These are phyloP conservation scores for Cremastinae sp. DNA, from an alignment of 2,888 invertebrate genomes.

Conservation along the genomic window DNA sequence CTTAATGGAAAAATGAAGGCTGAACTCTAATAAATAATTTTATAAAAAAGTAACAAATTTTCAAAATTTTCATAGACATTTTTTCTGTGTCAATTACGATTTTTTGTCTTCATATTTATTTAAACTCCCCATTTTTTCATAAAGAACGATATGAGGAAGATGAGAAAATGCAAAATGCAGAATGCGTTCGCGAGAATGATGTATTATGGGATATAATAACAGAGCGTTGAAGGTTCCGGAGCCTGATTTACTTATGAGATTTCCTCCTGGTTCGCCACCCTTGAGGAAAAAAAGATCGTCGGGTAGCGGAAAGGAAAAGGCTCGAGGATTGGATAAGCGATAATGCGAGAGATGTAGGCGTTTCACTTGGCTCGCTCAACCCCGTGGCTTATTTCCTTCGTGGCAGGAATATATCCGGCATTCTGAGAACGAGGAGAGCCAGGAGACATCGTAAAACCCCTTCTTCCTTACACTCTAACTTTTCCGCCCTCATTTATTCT, in stretches of 20 bases:
- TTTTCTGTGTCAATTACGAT: no score
- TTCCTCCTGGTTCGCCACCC: conserved; percentile 21
- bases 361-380: conserved; percentile 4
- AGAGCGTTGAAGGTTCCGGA: conserved; percentile 23
- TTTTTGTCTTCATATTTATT: no score
- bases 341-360: not conserved
- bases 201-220: not conserved
- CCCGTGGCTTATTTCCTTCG: conserved; percentile 48
- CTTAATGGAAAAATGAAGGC: no score
- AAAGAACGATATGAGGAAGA: no score
- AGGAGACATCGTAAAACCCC: conserved; percentile 28
- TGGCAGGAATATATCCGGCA: conserved; percentile 51
- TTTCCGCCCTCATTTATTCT: conserved; percentile 43
- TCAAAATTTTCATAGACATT: no score
- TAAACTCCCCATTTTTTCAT: no score
- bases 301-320: conserved; percentile 3
- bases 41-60: no score
- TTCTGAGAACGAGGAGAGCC: conserved; percentile 2
- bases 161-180: not conserved
- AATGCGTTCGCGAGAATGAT: not conserved
- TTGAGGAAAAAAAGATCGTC: no score
- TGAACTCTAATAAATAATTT: no score
- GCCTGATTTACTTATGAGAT: conserved; percentile 38
- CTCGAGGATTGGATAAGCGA: conserved; percentile 7
- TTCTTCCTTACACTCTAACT: conserved; percentile 41